Percentiles rank a stretch among this genome's conserved stretches.
Conservation (phyloP, 2,888 invertebrate genomes). For the Chalcosyrphus nemorum region DNA sequence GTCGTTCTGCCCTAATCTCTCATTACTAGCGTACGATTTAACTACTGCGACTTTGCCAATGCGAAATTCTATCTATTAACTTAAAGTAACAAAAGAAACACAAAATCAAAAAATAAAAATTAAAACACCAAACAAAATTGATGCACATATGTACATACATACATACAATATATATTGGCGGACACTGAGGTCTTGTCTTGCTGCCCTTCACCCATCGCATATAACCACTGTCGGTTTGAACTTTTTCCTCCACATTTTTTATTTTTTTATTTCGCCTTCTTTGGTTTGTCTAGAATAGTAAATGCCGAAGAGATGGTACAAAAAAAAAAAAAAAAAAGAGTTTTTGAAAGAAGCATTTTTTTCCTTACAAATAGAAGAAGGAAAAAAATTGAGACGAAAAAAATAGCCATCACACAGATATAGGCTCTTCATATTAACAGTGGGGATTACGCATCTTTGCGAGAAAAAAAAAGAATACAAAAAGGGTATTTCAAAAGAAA, state of each 20-base stretch:
- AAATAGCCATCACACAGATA: not conserved
- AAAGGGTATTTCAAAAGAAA: not conserved
- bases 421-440: not conserved
- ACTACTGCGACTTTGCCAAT: constrained; percentile 42
- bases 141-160: constrained; percentile 3
- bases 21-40: constrained; percentile 29
- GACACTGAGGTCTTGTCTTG: constrained; percentile 28
- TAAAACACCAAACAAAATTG: constrained; percentile 18
- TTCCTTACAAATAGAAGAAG: not conserved
- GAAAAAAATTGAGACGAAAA: not conserved
- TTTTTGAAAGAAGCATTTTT: constrained; percentile 1
- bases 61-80: constrained; percentile 47
- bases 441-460: constrained; percentile 13
- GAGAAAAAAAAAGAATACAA: not conserved
- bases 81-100: constrained; percentile 3
- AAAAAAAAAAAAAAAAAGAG: not conserved
- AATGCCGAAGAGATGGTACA: constrained; percentile 8
- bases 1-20: not conserved
- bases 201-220: constrained; percentile 32
- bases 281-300: constrained; percentile 6
- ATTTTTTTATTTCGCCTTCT: constrained; percentile 10
- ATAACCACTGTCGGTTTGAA: constrained; percentile 5
- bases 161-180: constrained; percentile 2
- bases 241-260: constrained; percentile 9
- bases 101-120: not conserved